Evolutionary conservation across 2,797 vertebrate species (phyloP).

Genomic region (Uromys caudimaculatus): DNA sequence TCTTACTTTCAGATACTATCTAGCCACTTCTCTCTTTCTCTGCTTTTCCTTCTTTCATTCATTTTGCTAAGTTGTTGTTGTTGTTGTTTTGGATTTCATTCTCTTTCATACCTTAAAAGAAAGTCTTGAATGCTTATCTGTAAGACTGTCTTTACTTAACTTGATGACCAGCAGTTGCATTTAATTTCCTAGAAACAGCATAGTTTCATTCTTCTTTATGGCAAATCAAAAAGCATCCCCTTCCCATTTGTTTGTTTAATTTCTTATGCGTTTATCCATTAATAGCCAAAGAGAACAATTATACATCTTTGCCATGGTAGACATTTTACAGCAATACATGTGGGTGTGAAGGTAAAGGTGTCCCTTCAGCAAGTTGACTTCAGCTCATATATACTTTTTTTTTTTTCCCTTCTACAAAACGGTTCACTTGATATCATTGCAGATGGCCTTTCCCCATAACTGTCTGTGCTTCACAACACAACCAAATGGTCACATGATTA

Average conservation of each 20-base stretch:
- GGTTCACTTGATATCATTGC: accelerated
- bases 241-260: neutral
- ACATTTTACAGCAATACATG: neutral
- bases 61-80: no score
- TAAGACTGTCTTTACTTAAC: neutral
- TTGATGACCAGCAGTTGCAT: neutral
- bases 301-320: neutral
- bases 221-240: neutral
- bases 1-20: neutral
- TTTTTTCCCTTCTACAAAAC: neutral
- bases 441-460: neutral
- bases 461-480: neutral
- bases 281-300: neutral
- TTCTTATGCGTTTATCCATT: neutral
- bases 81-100: neutral
- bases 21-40: neutral
- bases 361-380: neutral
- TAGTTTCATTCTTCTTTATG: neutral
- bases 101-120: neutral
- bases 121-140: neutral
- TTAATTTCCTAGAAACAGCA: neutral
- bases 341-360: no score
- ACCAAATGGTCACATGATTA: neutral
- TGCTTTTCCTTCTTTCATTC: neutral
- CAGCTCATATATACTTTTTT: neutral